These are phyloP conservation scores for Astyanax mexicanus DNA, from an alignment of 2,797 vertebrate species.

Conservation along the genomic window DNA sequence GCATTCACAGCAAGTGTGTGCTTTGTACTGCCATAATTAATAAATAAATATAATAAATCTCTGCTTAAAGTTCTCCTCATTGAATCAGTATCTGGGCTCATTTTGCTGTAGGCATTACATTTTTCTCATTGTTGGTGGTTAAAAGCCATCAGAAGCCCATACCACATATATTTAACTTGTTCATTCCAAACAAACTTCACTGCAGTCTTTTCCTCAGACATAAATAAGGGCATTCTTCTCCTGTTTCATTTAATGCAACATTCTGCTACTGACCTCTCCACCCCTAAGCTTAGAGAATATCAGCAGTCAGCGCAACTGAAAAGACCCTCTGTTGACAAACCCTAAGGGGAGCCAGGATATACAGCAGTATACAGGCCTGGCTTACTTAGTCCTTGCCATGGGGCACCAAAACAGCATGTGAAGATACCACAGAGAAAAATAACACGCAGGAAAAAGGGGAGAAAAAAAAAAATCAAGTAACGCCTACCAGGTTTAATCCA, in stretches of 20 bases:
- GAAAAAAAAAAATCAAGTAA: too few species aligned
- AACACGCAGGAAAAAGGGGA: too few species aligned
- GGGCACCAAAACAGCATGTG: background rate
- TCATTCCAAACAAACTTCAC: background rate
- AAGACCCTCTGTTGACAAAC: background rate
- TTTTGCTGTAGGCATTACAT: background rate
- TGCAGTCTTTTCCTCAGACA: background rate
- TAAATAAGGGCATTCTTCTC: background rate
- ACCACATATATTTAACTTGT: background rate
- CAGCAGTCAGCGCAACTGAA: background rate
- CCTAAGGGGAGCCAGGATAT: background rate
- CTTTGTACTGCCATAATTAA: too few species aligned
- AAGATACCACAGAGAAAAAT: background rate
- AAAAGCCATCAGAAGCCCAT: background rate
- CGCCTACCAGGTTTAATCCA: background rate
- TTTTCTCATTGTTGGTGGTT: background rate
- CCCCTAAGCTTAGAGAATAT: background rate
- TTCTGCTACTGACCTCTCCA: background rate
- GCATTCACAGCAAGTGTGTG: too few species aligned
- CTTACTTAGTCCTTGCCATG: background rate
- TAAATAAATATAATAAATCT: too few species aligned
- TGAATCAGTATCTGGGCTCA: background rate
- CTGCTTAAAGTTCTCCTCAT: background rate
- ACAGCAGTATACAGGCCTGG: background rate
- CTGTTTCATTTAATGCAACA: conserved; percentile 1